Conservation (phyloP, 2,888 invertebrate species). For the Phengaris arion region DNA sequence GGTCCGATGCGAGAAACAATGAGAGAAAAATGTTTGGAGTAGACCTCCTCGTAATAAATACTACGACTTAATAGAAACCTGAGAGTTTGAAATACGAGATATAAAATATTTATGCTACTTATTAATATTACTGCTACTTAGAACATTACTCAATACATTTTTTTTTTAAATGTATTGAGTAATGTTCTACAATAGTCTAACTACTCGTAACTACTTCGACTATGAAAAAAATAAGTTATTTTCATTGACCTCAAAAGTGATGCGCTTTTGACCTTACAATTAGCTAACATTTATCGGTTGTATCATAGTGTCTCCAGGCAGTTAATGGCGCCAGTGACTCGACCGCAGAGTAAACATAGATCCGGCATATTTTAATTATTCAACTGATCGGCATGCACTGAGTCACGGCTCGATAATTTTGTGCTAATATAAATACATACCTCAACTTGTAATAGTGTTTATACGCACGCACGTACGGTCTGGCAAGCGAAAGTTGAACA, state of each 20-base stretch:
- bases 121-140: no score
- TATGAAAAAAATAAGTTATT: neutral
- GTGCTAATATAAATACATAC: neutral
- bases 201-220: no score
- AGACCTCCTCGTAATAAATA: no score
- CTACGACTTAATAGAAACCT: no score
- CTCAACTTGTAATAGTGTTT: neutral
- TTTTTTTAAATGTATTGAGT: no score
- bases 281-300: neutral
- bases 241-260: neutral
- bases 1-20: no score
- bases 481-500: no score
- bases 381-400: conserved; percentile 3
- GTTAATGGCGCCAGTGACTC: neutral
- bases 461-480: neutral
- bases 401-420: neutral
- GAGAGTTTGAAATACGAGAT: neutral
- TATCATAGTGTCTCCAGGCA: neutral
- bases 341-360: neutral
- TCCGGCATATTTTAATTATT: conserved; percentile 19
- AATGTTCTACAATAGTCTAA: no score
- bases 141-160: no score
- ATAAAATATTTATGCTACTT: no score
- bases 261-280: neutral
- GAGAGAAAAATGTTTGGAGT: no score